These are phyloP conservation scores for Silurus glanis DNA, from an alignment of 2,113 vertebrate genomes.

Conservation along the genomic window DNA sequence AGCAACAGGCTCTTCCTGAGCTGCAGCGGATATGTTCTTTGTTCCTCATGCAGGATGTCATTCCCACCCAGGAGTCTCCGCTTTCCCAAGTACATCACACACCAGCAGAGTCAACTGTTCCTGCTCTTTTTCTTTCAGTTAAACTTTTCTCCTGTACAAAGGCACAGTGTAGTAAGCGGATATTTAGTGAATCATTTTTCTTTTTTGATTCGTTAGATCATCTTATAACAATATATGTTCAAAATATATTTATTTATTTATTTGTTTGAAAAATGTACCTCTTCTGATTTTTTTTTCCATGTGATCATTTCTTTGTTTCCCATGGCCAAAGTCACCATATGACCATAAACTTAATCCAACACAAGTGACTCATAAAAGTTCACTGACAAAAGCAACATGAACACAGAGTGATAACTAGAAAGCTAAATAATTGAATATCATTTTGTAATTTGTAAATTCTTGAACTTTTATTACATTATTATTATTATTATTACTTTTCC, in stretches of 20 bases:
- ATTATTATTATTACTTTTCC: no score
- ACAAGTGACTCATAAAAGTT: not conserved
- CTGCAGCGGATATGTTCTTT: conserved; percentile 58
- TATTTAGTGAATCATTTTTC: not conserved
- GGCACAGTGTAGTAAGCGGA: not conserved
- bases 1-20: conserved; percentile 64
- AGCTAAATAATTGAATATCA: not conserved
- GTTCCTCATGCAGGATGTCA: conserved; percentile 61
- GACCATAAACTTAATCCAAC: not conserved
- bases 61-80: conserved; percentile 59
- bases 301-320: not conserved
- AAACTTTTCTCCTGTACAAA: not conserved
- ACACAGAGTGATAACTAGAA: not conserved
- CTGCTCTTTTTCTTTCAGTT: not conserved
- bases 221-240: no score
- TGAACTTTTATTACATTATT: not conserved
- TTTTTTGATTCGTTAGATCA: not conserved
- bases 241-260: no score
- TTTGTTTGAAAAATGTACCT: not conserved
- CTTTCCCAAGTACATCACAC: conserved; percentile 34
- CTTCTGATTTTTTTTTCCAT: not conserved
- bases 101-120: conserved; percentile 1
- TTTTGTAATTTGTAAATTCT: not conserved
- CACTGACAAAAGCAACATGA: not conserved
- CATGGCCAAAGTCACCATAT: not conserved